These are phyloP conservation scores for Hirtodrosophila cameraria DNA, from an alignment of 2,888 invertebrate genomes.

Conservation along the genomic window DNA sequence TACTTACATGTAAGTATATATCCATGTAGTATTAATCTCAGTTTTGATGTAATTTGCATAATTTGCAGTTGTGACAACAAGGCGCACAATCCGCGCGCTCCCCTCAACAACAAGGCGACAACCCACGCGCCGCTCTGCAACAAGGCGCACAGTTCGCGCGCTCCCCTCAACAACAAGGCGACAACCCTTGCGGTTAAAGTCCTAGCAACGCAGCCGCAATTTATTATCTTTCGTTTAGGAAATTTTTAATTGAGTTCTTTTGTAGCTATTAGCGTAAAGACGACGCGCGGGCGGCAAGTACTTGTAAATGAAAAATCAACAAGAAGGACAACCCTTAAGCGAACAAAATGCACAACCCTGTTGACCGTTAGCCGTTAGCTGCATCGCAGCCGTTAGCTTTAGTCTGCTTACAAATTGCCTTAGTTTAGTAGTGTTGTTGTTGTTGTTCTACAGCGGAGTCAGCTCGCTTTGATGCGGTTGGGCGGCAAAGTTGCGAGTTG, in stretches of 20 bases:
- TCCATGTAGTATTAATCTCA: constrained; percentile 4
- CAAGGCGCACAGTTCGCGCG: no score
- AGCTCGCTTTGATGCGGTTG: constrained; percentile 57
- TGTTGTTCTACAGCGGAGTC: no score
- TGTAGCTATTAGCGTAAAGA: constrained; percentile 37
- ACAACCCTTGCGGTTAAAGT: constrained; percentile 12
- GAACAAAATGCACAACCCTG: constrained; percentile 31
- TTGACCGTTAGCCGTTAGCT: constrained; percentile 3
- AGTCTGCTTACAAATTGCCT: constrained; percentile 52
- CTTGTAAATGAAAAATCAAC: constrained; percentile 27
- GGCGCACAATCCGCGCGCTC: neutral
- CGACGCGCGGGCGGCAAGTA: neutral
- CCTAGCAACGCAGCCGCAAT: constrained; percentile 16
- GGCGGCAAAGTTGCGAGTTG: constrained; percentile 47
- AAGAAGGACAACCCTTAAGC: neutral
- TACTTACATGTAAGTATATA: neutral
- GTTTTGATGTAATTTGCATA: constrained; percentile 47
- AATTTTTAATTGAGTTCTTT: constrained; percentile 68
- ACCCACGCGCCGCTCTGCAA: no score
- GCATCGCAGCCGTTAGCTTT: constrained; percentile 52
- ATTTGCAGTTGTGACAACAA: constrained; percentile 29
- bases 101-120: constrained; percentile 3
- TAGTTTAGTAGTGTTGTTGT: no score
- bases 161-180: constrained; percentile 2
- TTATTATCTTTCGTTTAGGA: constrained; percentile 65